Evolutionary conservation across 1,140 invertebrate species (phyloP), one percentile per base, ranked within the genome.

Genomic region (Drosophila rhopaloa): DNA sequence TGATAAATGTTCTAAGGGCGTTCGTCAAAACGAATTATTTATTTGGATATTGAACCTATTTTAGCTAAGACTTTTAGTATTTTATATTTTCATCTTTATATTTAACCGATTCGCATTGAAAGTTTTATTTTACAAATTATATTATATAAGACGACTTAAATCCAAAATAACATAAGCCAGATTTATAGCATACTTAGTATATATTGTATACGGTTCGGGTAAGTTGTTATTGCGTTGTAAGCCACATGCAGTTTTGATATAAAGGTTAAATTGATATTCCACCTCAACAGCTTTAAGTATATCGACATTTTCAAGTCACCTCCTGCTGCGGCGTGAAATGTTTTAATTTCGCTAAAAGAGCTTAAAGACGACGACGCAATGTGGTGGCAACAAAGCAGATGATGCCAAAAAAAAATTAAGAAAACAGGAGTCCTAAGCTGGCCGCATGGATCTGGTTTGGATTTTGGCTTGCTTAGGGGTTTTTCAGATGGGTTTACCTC

Each of bases 271-370:
- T 35, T 24, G 6, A 35, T 32, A 19, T 57, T 24, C 11, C 24
- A 29, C 8, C 24, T 40, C 8, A 14, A 16, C 32, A 29, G 50
- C 32, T 61, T 55, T 56, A 14, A 13, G 10, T 50, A 10, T 14
- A 24, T n/a, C 27, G 29, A 0, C 16, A 38, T 56, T 24, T 11
- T 37, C n/a, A 2, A 53, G 70, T 51, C 29, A 35, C 62, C 44
- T 54, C 77, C 62, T 58, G 80, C 76, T 66, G 80, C 40, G 77
- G 65, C 66, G 65, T 76, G 61, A 84, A 84, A 79, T 81, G 75
- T 77, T 84, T 89, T 89, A 81, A 84, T 89, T 89, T 83, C 58
- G 68, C 73, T 89, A 81, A 81, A 89, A 84, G 80, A 75, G 84
- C 84, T 89, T 89, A 78, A 84, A 35, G 44, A 71, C 63, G 73